Evolutionary conservation across 2,113 vertebrate genomes (phyloP), one percentile per base, ranked within the genome.

Genomic region (Anhinga rufa): DNA sequence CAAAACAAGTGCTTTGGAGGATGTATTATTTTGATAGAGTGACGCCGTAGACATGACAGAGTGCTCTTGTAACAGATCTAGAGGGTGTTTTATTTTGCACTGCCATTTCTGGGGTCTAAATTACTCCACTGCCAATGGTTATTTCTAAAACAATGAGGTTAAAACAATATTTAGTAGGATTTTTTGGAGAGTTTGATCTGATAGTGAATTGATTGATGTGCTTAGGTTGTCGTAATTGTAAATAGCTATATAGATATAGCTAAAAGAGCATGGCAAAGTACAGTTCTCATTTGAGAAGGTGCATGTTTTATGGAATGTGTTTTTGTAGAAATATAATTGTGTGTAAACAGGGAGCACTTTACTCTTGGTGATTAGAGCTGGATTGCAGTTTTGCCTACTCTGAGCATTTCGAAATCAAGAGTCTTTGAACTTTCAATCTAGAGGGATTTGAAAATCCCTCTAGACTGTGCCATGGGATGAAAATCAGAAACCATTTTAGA

Each of bases 1-100:
- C 81, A 92, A 95, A 94, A 92, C 46, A 76, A 92, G 77, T 84
- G 52, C 61, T 93, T 88, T 93, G 74, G 32, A 93, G 88, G 66
- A 76, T 69, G 57, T 38, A 71, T 93, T 91, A 84, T 93, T 96
- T 94, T 86, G 93, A 82, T 46, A 93, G 88, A 65, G 17, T 82
- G 32, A 95, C 87, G 34, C 28, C 72, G 31, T 42, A 86, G 65
- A 68, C 12, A 60, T 69, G 91, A 87, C 34, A 76, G 65, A 86
- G 19, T 70, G 54, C 31, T 87, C 81, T 89, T 79, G 40, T 93
- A 65, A 91, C 36, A 87, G 74, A 89, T 25, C 54, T 89, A 89
- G 72, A 92, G 65, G 40, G 58, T 90, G 26, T 62, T 93, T 77
- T 90, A 69, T 91, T 82, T 89, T 87, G 38, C 40, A 49, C 34